A percentile compares a stretch with the other conserved stretches of the same genome.
These are phyloP conservation scores for Panzeria rudis DNA, from an alignment of 2,888 invertebrate species.

Conservation along the genomic window DNA sequence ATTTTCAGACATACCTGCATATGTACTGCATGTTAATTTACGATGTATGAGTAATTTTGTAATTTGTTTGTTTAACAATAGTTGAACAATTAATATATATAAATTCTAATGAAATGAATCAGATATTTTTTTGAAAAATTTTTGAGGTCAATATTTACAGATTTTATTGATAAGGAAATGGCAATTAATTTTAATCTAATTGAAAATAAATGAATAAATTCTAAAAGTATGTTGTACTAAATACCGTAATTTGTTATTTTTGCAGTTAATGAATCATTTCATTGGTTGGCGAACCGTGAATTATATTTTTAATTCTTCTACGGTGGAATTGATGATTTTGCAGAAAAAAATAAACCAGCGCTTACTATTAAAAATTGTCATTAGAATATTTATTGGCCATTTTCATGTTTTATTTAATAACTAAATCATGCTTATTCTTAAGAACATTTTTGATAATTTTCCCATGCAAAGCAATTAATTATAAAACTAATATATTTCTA, in stretches of 20 bases:
- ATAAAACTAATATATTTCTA: neutral
- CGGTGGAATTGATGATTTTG: no score
- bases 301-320: neutral
- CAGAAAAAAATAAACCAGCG: no score
- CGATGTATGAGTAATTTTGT: slow-evolving; percentile 17
- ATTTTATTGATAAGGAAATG: slow-evolving; percentile 38
- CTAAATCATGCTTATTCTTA: no score
- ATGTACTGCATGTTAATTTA: neutral
- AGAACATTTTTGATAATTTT: no score
- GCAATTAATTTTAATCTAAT: slow-evolving; percentile 30
- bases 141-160: slow-evolving; percentile 29
- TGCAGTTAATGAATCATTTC: neutral
- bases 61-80: slow-evolving; percentile 42
- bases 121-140: slow-evolving; percentile 20
- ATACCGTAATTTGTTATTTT: neutral
- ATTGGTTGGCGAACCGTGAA: neutral
- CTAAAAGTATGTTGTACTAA: neutral
- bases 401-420: no score
- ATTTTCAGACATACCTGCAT: neutral
- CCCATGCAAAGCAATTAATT: no score
- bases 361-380: no score
- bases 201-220: neutral
- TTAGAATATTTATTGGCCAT: no score
- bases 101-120: slow-evolving; percentile 63
- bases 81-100: slow-evolving; percentile 60